Evolutionary conservation across 2,797 vertebrate species (phyloP).

Genomic region (Spinus olivaceus): DNA sequence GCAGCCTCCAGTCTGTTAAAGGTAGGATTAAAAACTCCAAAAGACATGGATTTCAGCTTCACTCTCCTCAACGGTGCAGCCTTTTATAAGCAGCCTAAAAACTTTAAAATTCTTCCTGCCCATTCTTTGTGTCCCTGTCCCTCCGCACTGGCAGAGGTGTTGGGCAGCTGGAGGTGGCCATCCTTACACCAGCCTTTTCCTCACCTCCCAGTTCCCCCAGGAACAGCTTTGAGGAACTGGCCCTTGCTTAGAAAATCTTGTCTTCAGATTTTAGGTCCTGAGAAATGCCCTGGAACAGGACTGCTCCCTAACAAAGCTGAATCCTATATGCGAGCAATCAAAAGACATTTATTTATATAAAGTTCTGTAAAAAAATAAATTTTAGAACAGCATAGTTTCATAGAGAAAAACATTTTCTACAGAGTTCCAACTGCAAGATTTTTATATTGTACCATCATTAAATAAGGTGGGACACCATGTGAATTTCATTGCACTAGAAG

Average conservation of each 20-base stretch:
- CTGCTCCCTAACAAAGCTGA: constrained; percentile 70
- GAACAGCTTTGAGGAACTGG: not conserved
- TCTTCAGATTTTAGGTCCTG: not conserved
- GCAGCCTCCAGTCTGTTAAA: constrained; percentile 53
- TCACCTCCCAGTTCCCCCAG: not conserved
- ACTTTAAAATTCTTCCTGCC: not conserved
- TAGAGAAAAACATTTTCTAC: constrained; percentile 76
- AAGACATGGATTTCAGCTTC: not conserved
- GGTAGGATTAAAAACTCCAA: constrained; percentile 33
- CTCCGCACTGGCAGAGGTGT: fast-evolving
- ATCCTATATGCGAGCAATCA: constrained; percentile 72
- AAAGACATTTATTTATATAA: constrained; percentile 79
- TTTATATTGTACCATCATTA: constrained; percentile 79
- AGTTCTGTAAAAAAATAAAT: constrained; percentile 87
- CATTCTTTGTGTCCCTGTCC: not conserved
- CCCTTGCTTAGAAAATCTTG: not conserved
- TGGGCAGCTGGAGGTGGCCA: not conserved
- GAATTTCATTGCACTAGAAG: constrained; percentile 81
- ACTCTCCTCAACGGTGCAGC: not conserved
- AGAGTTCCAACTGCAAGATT: constrained; percentile 71
- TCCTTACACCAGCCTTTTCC: constrained; percentile 11
- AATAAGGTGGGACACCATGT: constrained; percentile 76
- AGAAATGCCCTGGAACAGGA: constrained; percentile 38
- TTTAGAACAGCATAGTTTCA: constrained; percentile 74
- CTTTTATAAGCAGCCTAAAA: constrained; percentile 11